Evolutionary conservation across 2,797 vertebrate species (phyloP).

Genomic region (Coluber constrictor): DNA sequence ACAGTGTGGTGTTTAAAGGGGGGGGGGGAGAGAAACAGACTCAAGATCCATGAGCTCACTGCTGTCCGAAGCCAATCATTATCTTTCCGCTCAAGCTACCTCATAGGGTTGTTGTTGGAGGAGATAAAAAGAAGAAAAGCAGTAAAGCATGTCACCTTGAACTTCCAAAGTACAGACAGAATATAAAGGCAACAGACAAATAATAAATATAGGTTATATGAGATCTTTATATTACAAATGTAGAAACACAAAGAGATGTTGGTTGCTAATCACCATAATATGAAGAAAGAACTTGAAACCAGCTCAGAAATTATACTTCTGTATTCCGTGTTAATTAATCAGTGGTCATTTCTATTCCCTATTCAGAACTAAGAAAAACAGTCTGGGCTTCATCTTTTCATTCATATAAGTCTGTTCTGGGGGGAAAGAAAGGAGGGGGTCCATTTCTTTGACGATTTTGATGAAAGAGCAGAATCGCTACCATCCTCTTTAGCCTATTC

Average conservation of each 20-base stretch:
- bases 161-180: neutral
- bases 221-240: neutral
- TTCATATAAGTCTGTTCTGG: neutral
- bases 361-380: neutral
- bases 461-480: neutral
- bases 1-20: neutral
- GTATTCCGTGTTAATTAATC: neutral
- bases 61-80: neutral
- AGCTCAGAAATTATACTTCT: neutral
- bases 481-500: neutral
- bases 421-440: accelerated
- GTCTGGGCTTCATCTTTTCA: neutral
- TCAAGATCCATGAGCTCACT: neutral
- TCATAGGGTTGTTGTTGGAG: neutral
- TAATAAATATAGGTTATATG: neutral
- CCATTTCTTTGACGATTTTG: neutral
- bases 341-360: neutral
- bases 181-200: neutral
- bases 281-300: neutral
- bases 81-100: neutral
- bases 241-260: neutral
- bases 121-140: neutral
- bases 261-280: neutral
- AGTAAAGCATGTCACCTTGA: neutral
- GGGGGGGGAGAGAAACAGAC: neutral